Evolutionary conservation across 2,888 invertebrate genomes (phyloP).

Genomic region (Balanococcus diminutus): DNA sequence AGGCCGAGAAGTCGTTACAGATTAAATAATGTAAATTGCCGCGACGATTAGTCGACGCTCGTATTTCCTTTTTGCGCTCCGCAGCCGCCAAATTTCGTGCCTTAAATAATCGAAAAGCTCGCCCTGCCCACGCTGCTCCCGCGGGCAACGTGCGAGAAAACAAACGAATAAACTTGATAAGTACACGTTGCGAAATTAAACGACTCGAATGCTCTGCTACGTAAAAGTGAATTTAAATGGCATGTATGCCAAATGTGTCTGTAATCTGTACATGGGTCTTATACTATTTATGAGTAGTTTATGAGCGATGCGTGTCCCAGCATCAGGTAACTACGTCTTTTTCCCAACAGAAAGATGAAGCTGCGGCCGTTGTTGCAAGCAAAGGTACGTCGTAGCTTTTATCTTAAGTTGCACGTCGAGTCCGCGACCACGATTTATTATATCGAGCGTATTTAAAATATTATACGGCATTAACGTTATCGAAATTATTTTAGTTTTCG

Average conservation of each 20-base stretch:
- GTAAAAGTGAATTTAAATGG: background rate
- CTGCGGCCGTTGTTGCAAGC: background rate
- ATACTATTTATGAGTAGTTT: background rate
- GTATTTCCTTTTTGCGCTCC: background rate
- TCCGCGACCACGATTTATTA: background rate
- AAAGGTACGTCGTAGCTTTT: conserved; percentile 1
- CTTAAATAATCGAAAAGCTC: background rate
- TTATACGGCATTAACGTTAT: background rate
- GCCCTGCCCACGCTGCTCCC: background rate
- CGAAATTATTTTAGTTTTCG: background rate
- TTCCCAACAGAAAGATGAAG: background rate
- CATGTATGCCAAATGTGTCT: background rate
- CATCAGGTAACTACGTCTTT: background rate
- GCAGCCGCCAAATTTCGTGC: conserved; percentile 6
- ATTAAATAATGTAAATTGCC: conserved; percentile 23
- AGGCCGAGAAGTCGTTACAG: background rate
- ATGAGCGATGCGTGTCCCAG: background rate
- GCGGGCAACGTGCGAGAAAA: background rate
- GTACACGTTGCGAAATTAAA: conserved; percentile 27
- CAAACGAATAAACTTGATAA: conserved; percentile 21
- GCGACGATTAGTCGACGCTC: conserved; percentile 6
- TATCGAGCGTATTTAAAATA: conserved; percentile 27
- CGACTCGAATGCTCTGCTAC: too few species aligned
- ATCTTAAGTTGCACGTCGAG: too few species aligned
- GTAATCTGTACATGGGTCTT: background rate